Percentiles rank a stretch among this genome's conserved stretches.
Conservation (phyloP, 2,113 vertebrate species). For the Tyto alba region DNA sequence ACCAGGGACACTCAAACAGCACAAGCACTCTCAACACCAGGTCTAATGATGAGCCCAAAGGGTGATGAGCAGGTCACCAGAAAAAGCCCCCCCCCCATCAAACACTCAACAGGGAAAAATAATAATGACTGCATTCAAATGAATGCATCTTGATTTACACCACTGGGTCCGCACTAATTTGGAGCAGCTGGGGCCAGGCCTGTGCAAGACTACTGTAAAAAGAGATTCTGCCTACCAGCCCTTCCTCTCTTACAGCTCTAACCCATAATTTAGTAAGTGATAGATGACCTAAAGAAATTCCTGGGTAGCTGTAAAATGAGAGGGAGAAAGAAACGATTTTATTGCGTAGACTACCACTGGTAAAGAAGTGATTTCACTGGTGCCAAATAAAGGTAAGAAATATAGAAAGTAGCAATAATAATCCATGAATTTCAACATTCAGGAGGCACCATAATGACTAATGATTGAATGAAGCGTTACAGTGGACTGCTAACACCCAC, state of each 20-base stretch:
- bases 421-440: background rate
- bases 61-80: background rate
- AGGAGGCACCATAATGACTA: background rate
- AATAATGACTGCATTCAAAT: background rate
- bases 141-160: background rate
- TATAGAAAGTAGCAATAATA: background rate
- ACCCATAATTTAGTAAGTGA: background rate
- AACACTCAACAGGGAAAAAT: background rate
- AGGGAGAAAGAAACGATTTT: background rate
- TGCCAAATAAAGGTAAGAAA: background rate
- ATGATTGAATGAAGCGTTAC: background rate
- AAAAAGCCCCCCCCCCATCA: background rate
- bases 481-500: background rate
- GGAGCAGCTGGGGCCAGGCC: slow-evolving; percentile 2
- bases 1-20: background rate
- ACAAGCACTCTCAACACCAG: background rate
- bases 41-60: background rate
- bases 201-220: background rate
- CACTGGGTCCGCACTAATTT: background rate
- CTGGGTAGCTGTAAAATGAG: background rate
- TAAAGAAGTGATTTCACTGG: background rate
- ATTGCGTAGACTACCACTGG: background rate
- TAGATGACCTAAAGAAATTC: slow-evolving; percentile 9
- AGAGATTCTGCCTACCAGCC: background rate
- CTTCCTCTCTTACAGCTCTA: background rate